Conservation (phyloP, 2,797 vertebrate genomes). For the Ctenopoma multispine region DNA sequence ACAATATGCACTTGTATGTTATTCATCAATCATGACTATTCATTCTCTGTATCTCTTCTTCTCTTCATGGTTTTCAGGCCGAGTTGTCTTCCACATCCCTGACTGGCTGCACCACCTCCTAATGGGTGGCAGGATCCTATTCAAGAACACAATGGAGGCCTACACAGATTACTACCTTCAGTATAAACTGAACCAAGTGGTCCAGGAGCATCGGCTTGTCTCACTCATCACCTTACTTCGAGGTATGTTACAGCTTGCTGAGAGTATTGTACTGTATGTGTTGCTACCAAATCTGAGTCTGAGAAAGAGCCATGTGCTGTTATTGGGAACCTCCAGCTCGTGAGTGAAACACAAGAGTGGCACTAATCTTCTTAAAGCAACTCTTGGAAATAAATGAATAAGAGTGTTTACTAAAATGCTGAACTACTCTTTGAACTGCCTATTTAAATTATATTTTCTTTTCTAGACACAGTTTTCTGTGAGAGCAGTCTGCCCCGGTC, state of each 20-base stretch:
- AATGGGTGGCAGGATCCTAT: conserved; percentile 93
- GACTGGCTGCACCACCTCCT: conserved; percentile 98
- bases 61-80: conserved; percentile 79
- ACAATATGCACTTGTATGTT: too few relatives aligned
- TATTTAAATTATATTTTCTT: not conserved
- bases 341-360: not conserved
- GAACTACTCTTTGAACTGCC: not conserved
- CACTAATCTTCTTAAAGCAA: not conserved
- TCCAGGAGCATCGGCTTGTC: conserved; percentile 94
- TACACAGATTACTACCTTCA: conserved; percentile 92
- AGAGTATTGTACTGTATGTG: not conserved
- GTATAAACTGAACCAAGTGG: conserved; percentile 89
- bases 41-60: not conserved
- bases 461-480: conserved; percentile 94
- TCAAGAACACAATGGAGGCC: conserved; percentile 94
- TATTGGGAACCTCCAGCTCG: not conserved
- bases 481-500: conserved; percentile 92
- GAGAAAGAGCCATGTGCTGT: too few relatives aligned
- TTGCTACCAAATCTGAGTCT: too few relatives aligned
- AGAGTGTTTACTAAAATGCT: not conserved
- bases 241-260: conserved; percentile 79
- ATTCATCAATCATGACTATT: not conserved
- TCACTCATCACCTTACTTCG: conserved; percentile 95
- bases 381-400: not conserved
- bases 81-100: conserved; percentile 93